Base-by-base conservation (phyloP, 2,888 invertebrate species). In the Meteorus cinctellus region DNA sequence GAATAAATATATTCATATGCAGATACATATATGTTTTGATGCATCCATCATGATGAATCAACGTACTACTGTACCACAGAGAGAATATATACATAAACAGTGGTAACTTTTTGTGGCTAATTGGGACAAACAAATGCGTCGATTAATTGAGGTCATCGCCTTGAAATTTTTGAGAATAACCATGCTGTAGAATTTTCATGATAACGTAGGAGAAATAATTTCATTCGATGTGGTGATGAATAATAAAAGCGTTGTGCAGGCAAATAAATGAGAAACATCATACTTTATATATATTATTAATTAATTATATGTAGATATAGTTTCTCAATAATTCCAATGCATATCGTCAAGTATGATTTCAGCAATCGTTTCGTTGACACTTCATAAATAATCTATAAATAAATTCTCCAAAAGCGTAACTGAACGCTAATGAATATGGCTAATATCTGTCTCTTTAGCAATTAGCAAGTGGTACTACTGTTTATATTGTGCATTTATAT, bases 101-200 rank as follows among this genome's bases (percentile, higher is more conserved):
- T 72, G 75, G 72, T 78, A 69, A 77, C 65, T 75, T 78, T 79
- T 79, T 72, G 79, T 60, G 79, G 75, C 65, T 81, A 78, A 81
- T 80, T 79, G 80, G 75, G 77, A 70, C 77, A 77, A 55, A 78
- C 77, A 79, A 81, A 81, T 77, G 72, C 77, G 79, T 80, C 72
- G 76, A 80, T 79, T 78, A 81, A 81, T 81, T 81, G 75, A 81
- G 81, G 80, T 76, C 79, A 77, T 77, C 78, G 67, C 77, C 68
- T 79, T 66, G 29, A 62, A 8, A 45, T 62, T 62, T 71, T 71
- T 8, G 71, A 71, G 62, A 62, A 24, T 45, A 71, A 62, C 76
- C 45, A 59, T 68, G 71, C 76, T 76, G 80, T 41, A 12, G 71
- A 78, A 72, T 75, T 34, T 14, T 16, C n/a, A 65, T 34, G 79